Evolutionary conservation across 2,797 vertebrate species (phyloP), one percentile per base, ranked within the genome.

Genomic region (Gallirallus australis): DNA sequence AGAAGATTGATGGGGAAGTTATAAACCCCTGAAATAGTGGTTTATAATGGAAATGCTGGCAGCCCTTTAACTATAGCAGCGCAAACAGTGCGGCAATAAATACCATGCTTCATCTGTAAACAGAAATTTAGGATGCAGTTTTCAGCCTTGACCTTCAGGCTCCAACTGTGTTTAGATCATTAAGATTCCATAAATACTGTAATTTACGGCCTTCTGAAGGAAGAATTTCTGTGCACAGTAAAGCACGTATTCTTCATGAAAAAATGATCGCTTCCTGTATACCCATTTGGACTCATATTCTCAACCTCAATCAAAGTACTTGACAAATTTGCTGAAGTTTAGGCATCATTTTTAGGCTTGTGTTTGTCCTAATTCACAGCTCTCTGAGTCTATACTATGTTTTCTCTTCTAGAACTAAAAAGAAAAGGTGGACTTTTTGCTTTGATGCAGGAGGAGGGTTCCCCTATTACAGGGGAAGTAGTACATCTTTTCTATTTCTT

Each of bases 111-210:
- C 98, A 98, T 98, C 97, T 97, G 97, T 98, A 98, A 98, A 98
- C 93, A 98, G 97, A 96, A 97, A 97, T 97, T 96, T 96, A 97
- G 97, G 96, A 97, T 97, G 91, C 89, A 96, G 93, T 96, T 97
- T 98, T 94, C 96, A 98, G 95, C 95, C 95, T 96, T 98, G 98
- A 98, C 98, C 98, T 99, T 99, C 97, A 98, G 98, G 98, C 94
- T 97, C 89, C 97, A 97, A 97, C 87, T 97, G 93, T 97, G 97
- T 97, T 98, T 97, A 96, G 88, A 97, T 97, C 97, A 97, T 97
- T 96, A 98, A 96, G 95, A 97, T 96, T 96, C 93, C 93, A 97
- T 97, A 97, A 98, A 96, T 96, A 97, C 96, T 96, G 82, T 96
- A 97, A 98, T 98, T 97, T 97, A 97, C 56, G 91, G 75, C 92